Conservation (phyloP, 2,113 vertebrate species). For the Chunga burmeisteri region DNA sequence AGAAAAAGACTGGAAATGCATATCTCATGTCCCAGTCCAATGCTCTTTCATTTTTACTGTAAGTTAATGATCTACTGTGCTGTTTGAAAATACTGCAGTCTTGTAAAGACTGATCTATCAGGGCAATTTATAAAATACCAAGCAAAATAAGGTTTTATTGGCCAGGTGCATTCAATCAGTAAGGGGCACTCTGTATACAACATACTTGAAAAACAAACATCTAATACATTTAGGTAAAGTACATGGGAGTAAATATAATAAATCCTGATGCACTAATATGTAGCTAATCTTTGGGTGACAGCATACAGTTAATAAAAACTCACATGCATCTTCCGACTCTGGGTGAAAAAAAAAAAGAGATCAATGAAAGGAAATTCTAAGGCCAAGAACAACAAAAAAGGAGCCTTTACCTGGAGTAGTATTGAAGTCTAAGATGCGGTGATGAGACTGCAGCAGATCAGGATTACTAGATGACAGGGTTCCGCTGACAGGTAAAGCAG, state of each 20-base stretch:
- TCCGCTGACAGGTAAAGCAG: constrained; percentile 91
- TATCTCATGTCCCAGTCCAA: not conserved
- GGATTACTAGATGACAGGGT: constrained; percentile 96
- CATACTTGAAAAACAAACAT: not conserved
- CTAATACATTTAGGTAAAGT: not conserved
- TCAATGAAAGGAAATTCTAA: not conserved
- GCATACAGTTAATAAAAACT: not conserved
- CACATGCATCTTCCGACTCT: not conserved
- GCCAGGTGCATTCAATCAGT: not conserved
- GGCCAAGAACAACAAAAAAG: not conserved
- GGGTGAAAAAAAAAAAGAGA: not conserved
- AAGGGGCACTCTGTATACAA: not conserved
- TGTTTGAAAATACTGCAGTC: not conserved
- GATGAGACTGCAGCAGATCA: constrained; percentile 94
- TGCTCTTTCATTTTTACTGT: not conserved
- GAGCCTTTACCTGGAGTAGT: constrained; percentile 86
- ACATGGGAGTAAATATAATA: not conserved
- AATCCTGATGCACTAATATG: not conserved
- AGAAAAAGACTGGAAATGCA: not conserved
- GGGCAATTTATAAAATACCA: not conserved
- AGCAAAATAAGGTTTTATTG: not conserved
- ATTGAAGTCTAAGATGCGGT: constrained; percentile 96
- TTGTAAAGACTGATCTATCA: not conserved
- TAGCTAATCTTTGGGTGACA: not conserved
- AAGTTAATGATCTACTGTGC: not conserved